These are phyloP conservation scores for Gymnocypris eckloni DNA, from an alignment of 2,797 vertebrate species.

Conservation along the genomic window DNA sequence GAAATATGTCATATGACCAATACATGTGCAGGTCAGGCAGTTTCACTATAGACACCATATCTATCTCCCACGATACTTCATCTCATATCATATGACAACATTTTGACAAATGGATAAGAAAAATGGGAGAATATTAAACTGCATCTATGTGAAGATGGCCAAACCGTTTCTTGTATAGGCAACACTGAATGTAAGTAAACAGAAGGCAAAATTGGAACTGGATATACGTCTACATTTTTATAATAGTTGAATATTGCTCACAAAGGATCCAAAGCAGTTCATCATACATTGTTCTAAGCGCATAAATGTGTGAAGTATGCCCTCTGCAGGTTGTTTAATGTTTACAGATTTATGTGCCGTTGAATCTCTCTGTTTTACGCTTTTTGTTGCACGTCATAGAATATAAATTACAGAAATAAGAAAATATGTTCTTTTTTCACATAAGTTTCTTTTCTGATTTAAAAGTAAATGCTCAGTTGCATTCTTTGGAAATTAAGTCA, in stretches of 20 bases:
- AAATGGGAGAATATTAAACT: neutral
- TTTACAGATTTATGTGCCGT: neutral
- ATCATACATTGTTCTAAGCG: neutral
- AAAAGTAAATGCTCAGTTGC: neutral
- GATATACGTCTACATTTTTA: neutral
- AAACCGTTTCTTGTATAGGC: neutral
- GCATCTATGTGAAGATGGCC: neutral
- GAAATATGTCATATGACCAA: conserved; percentile 12
- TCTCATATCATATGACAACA: neutral
- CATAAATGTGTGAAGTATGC: conserved; percentile 43
- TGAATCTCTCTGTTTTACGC: neutral
- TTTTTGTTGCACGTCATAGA: neutral
- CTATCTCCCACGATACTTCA: neutral
- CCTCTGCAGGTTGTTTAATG: conserved; percentile 50
- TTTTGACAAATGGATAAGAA: conserved; percentile 13
- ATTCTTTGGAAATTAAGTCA: neutral
- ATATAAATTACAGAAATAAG: neutral
- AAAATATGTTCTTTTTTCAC: neutral
- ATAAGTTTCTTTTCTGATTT: neutral
- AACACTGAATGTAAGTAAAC: neutral
- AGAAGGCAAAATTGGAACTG: neutral
- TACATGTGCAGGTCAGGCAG: neutral
- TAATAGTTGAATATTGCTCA: neutral
- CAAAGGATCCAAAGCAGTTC: neutral
- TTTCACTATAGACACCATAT: neutral